A percentile compares a stretch with the other conserved stretches of the same genome.
Evolutionary conservation across 2,888 invertebrate species (phyloP).

Genomic region (Agonopterix alstromeriana): DNA sequence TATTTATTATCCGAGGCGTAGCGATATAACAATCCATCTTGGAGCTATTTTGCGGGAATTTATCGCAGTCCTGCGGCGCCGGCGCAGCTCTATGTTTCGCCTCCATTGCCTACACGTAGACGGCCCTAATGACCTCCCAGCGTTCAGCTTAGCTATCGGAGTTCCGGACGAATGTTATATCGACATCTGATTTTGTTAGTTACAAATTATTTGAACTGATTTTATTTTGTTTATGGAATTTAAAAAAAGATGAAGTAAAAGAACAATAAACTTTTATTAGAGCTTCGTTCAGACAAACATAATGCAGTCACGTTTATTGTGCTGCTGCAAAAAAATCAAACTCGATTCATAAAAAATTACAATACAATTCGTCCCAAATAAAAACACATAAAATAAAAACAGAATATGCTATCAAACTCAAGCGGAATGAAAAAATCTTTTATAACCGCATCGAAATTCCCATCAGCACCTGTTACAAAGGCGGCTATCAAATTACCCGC

Average conservation of each 20-base stretch:
- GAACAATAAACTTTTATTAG: no score
- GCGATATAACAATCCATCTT: slow-evolving; percentile 32
- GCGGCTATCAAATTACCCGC: slow-evolving; percentile 74
- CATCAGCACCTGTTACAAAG: slow-evolving; percentile 76
- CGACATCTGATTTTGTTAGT: no score
- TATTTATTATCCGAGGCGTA: slow-evolving; percentile 28
- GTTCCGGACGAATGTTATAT: no score
- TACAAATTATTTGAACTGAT: no score
- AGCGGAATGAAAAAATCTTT: slow-evolving; percentile 50
- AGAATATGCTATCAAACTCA: slow-evolving; percentile 52
- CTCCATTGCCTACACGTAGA: not conserved
- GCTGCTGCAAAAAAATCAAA: not conserved
- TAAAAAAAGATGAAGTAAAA: no score
- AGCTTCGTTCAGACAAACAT: no score
- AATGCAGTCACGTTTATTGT: no score
- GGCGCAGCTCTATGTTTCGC: slow-evolving; percentile 8
- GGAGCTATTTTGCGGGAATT: slow-evolving; percentile 21
- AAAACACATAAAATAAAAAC: slow-evolving; percentile 37
- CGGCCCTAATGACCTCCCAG: slow-evolving; percentile 1
- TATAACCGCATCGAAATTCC: slow-evolving; percentile 69
- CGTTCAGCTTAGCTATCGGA: not conserved
- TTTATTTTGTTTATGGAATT: no score
- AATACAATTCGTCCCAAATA: slow-evolving; percentile 22
- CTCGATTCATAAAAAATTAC: slow-evolving; percentile 19
- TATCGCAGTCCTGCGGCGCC: slow-evolving; percentile 14